Evolutionary conservation across 2,113 vertebrate genomes (phyloP).

Genomic region (Gnathonemus echidnorhynchus): DNA sequence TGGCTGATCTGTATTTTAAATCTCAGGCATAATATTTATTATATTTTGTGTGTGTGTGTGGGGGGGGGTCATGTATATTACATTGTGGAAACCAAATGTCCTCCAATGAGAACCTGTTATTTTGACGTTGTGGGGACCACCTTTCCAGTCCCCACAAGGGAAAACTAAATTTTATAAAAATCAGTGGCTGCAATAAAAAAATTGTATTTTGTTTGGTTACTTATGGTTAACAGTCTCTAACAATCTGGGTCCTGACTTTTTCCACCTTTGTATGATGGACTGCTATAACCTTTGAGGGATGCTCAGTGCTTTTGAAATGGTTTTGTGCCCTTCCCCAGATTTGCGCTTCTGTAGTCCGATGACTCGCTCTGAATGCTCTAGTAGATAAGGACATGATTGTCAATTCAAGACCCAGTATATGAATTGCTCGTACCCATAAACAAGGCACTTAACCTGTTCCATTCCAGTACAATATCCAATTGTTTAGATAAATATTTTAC

Average conservation of each 20-base stretch:
- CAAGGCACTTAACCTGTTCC: background rate
- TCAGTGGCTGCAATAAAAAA: background rate
- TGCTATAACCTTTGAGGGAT: background rate
- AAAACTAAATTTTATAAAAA: background rate
- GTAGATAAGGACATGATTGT: background rate
- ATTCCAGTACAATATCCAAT: background rate
- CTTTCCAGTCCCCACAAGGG: background rate
- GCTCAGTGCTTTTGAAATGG: background rate
- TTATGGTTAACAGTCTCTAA: background rate
- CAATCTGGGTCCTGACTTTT: background rate
- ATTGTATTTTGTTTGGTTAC: background rate
- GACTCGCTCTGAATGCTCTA: background rate
- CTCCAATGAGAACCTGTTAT: background rate
- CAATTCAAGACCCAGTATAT: background rate
- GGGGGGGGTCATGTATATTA: no score
- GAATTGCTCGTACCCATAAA: background rate
- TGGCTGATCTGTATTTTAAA: no score
- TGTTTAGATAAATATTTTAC: background rate
- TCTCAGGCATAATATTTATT: no score
- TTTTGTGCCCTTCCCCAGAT: background rate
- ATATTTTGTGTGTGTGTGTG: background rate
- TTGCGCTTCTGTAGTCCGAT: background rate
- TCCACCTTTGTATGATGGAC: background rate
- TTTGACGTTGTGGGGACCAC: background rate
- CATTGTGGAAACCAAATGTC: no score